Evolutionary conservation across 2,113 vertebrate species (phyloP), one percentile per base, ranked within the genome.

Genomic region (Dicentrarchus labrax): DNA sequence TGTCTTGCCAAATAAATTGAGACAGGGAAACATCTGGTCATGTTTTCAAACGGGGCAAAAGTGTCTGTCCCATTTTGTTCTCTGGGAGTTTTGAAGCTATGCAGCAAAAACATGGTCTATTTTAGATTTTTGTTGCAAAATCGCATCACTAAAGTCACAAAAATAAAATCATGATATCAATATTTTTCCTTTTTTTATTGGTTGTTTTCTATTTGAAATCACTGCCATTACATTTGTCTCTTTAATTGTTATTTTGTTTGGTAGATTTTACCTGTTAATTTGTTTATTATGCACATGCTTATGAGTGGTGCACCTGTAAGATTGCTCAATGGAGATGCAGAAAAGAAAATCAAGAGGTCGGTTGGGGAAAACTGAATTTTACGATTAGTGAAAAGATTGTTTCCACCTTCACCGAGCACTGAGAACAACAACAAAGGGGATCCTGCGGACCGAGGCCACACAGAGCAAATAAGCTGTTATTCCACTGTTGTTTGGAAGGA

Each of bases 21-120:
- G 96, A 97, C 95, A 96, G 87, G 56, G 0, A 86, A 86, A 96
- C 96, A 96, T 96, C 96, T 96, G 96, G 61, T 94, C 93, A 82
- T 94, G 95, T 94, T 97, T 97, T 96, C 88, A 93, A 90, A 83
- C 22, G 59, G 70, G 65, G n/a, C 89, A 90, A 75, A 89, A 84
- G 86, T 65, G 53, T 80, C 80, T n/a, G 17, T 73, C 64, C 15
- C 48, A 22, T 60, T 83, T 83, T 76, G 21, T 57, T 77, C 48
- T 64, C 17, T 7, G n/a, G 39, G 17, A 50, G 22, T 86, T 89
- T 80, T 73, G 22, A 88, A 70, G 38, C 24, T 67, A 47, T 72
- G 38, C 11, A 54, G 59, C 7, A 69, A 85, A 66, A 77, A 47
- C 5, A 22, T 54, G 3, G 39, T 41, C 19, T 54, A 24, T 51